These are phyloP conservation scores for Cyprinus carpio DNA, from an alignment of 2,113 vertebrate genomes.

Conservation along the genomic window DNA sequence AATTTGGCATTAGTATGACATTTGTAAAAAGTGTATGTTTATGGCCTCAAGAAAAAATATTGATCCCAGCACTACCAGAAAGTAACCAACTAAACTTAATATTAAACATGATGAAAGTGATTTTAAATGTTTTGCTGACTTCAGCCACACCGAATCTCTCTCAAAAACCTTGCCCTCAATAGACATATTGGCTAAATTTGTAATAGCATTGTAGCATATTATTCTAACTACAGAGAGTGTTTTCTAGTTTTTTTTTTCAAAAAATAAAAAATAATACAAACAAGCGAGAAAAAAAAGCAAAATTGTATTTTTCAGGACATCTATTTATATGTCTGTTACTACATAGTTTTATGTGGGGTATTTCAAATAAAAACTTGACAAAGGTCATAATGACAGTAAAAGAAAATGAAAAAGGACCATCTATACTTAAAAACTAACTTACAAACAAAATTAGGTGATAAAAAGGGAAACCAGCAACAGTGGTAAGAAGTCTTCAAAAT, in stretches of 20 bases:
- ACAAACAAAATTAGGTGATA: background rate
- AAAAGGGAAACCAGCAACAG: background rate
- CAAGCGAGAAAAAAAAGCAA: too few species aligned
- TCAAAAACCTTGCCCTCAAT: too few species aligned
- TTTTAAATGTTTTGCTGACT: background rate
- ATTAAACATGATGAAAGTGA: background rate
- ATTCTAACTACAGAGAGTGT: background rate
- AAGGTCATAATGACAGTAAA: too few species aligned
- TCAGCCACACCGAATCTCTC: background rate
- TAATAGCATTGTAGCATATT: too few species aligned
- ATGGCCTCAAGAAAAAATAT: background rate
- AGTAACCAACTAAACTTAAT: background rate
- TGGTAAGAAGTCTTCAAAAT: background rate
- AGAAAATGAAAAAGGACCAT: background rate
- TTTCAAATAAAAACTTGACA: background rate
- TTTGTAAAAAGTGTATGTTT: background rate
- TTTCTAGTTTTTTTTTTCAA: background rate
- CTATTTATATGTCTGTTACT: background rate
- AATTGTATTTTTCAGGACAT: too few species aligned
- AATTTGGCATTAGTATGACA: background rate
- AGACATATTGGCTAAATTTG: too few species aligned
- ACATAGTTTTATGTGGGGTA: background rate
- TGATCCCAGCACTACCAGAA: background rate
- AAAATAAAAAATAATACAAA: too few species aligned
- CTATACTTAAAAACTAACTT: background rate